Base-by-base conservation (phyloP, 2,888 invertebrate species). In the Saturnia japonica region DNA sequence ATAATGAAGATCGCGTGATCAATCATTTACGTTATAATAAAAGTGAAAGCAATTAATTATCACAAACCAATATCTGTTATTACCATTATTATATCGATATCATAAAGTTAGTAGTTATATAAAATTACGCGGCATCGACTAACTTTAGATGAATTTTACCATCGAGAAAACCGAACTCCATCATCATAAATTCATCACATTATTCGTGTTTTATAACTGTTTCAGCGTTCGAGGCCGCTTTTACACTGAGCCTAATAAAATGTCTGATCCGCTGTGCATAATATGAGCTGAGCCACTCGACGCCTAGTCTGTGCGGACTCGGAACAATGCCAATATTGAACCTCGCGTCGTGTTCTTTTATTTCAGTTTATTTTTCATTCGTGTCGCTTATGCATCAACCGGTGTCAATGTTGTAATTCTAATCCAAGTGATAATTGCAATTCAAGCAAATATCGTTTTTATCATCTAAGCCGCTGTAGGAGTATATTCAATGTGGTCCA, bases 171-270 rank as follows among this genome's bases (percentile, higher is more conserved):
- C 57, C 57, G 57, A 60, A 60, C 57, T 60, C 25, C 57, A 60
- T 60, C 57, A 60, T 60, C 57, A 60, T 60, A 60, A 60, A 60
- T 60, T 60, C 57, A 60, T 60, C 57, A 60, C 14, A 28, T 60
- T 60, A 60, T 60, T 60, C 57, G 57, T 60, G 14, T 60, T 60
- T 60, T 60, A 60, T 60, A 60, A 28, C 57, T 60, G 57, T 28
- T 54, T 54, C 54, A 54, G 22, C 54, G 11, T 54, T 28, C 57
- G 57, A 60, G 57, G 57, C 57, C 57, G 57, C 14, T 60, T 28
- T 57, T 60, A 60, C 14, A 60, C 57, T 60, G 57, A 28, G 25
- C 16, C 22, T 14, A 60, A 60, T 60, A 60, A 60, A 60, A 60
- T 25, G 28, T 60, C 19, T 28, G 57, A 25, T 60, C 57, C 57